Conservation (phyloP, 2,113 vertebrate genomes). For the Peromyscus leucopus region DNA sequence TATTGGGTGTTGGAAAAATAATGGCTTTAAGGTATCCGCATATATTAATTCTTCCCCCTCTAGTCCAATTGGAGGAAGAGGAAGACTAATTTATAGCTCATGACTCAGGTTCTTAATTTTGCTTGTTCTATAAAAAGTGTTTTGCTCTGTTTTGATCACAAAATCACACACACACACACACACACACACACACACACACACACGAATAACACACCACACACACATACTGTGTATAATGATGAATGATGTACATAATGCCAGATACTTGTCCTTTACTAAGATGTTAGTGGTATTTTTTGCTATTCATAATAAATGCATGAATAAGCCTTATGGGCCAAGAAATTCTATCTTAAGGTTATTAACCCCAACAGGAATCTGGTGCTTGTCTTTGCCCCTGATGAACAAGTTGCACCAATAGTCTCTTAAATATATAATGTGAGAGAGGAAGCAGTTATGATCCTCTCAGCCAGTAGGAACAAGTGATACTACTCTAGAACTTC, state of each 20-base stretch:
- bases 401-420: fast-evolving
- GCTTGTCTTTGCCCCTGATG: not conserved
- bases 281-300: fast-evolving
- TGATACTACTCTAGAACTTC: no score
- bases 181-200: not conserved
- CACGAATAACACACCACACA: no score
- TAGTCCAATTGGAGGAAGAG: not conserved
- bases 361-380: not conserved
- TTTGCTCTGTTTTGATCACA: not conserved
- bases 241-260: fast-evolving
- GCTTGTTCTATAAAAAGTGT: not conserved
- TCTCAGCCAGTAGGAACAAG: fast-evolving
- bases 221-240: not conserved
- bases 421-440: not conserved
- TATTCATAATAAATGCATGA: not conserved
- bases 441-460: not conserved
- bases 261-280: not conserved
- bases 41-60: fast-evolving
- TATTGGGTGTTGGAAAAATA: not conserved
- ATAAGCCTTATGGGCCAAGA: not conserved
- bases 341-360: not conserved
- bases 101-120: not conserved
- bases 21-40: fast-evolving
- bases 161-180: not conserved
- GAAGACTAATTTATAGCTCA: not conserved